These are phyloP conservation scores for Thryonomys swinderianus DNA, from an alignment of 2,113 vertebrate species.

Conservation along the genomic window DNA sequence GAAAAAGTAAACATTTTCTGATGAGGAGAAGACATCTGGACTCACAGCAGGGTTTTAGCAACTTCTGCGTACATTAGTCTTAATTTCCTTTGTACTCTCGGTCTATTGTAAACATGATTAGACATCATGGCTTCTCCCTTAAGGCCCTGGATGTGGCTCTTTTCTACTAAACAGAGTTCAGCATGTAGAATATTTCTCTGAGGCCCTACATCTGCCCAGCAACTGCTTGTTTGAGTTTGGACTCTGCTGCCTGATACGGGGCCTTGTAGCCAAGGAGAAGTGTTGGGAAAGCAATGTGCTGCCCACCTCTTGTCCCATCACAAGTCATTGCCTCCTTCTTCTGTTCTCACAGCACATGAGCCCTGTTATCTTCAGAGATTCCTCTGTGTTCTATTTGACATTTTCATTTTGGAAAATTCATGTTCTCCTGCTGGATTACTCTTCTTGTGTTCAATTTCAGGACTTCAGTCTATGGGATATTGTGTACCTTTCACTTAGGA, in stretches of 20 bases:
- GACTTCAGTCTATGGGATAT: neutral
- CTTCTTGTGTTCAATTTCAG: neutral
- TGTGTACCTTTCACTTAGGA: neutral
- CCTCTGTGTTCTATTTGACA: neutral
- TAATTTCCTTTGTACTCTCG: neutral
- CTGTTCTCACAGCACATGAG: too few relatives aligned
- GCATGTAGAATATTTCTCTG: neutral
- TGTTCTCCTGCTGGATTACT: neutral
- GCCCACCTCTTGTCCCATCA: neutral
- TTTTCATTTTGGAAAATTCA: neutral
- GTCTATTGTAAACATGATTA: neutral
- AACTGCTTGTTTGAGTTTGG: too few relatives aligned
- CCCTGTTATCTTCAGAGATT: neutral
- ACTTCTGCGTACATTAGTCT: neutral
- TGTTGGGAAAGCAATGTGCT: neutral
- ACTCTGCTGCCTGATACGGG: neutral
- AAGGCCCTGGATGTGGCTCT: neutral
- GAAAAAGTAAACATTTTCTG: slow-evolving; percentile 31
- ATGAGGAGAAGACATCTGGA: neutral
- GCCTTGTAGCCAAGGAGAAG: neutral
- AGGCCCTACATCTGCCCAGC: neutral
- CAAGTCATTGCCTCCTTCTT: neutral
- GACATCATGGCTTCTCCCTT: neutral
- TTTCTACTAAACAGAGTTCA: neutral
- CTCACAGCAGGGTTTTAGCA: neutral